Percentiles rank a stretch among this genome's conserved stretches.
Evolutionary conservation across 2,888 invertebrate species (phyloP).

Genomic region (Chymomyza amoena): DNA sequence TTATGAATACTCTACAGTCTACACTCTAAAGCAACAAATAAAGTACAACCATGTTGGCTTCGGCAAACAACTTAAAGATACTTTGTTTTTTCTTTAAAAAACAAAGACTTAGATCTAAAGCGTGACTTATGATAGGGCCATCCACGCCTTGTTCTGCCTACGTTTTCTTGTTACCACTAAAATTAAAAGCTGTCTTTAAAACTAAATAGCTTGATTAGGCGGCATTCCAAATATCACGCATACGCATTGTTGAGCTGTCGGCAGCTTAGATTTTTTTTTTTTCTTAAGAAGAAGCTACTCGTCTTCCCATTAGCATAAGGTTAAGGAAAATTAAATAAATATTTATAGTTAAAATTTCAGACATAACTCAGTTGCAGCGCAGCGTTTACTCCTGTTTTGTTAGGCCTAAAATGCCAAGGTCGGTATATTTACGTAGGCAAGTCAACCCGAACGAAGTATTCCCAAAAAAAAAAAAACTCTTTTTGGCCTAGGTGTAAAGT

Average conservation of each 20-base stretch:
- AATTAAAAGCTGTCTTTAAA: background rate
- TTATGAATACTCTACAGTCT: no score
- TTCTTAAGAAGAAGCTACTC: slow-evolving; percentile 5
- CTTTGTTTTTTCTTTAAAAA: no score
- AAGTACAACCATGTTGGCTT: no score
- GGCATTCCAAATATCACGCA: background rate
- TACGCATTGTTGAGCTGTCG: background rate
- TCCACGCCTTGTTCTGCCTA: no score
- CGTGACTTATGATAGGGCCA: no score
- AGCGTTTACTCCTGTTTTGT: background rate
- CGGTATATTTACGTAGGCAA: background rate
- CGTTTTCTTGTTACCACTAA: no score
- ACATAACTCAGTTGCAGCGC: background rate
- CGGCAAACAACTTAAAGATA: no score
- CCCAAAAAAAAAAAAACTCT: background rate
- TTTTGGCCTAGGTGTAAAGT: background rate
- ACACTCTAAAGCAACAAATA: no score
- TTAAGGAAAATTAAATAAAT: slow-evolving; percentile 39
- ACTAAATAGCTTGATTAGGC: background rate
- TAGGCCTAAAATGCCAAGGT: background rate
- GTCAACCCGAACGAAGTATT: background rate
- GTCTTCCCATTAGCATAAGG: slow-evolving; percentile 45
- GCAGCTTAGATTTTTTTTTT: background rate
- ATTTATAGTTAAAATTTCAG: background rate
- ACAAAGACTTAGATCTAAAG: no score